Base-by-base conservation (phyloP, 2,113 vertebrate genomes). In the Poeciliopsis occidentalis region DNA sequence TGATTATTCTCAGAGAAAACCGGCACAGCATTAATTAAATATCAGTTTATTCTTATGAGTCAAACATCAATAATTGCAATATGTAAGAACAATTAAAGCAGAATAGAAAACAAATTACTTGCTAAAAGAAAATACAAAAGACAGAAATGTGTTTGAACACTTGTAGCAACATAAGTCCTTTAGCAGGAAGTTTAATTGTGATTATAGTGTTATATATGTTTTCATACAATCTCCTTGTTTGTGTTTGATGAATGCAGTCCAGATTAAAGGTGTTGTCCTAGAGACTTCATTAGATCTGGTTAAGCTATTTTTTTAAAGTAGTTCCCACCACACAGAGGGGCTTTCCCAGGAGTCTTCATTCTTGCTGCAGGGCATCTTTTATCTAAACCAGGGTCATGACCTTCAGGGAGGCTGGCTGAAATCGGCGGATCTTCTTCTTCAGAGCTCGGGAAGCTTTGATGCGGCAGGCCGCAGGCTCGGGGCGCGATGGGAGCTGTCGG, bases 381-480 rank as follows among this genome's bases (percentile, higher is more conserved):
- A 57, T 32, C 85, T 94, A 99, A 85, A 99, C 96, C 90, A 96
- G 95, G 81, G 97, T 98, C 96, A 99, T 99, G 89, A 99, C 96
- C 89, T 96, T 98, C 79, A 99, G 90, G 1, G 97, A 92, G 0
- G 96, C 94, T 0, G 97, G 97, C 11, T 97, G 97, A 91, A 97
- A 98, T 81, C 96, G 93, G 30, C 97, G 94, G 64, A 99, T 97
- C 92, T 97, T 99, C 85, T 96, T 99, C 89, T 96, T 99, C 34
- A 99, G 93, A 29, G 97, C 97, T 84, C 94, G 94, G 65, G 98
- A 99, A 29, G 97, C 98, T 93, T 98, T 99, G 85, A 98, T 95
- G 30, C 96, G 96, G 84, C 96, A 97, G 67, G 97, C 91, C 54
- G 93, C 91, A 47, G 97, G 94, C 78, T 95, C 91, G 0, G 95